These are phyloP conservation scores for Ophonus ardosiacus DNA, from an alignment of 2,888 invertebrate genomes.

Conservation along the genomic window DNA sequence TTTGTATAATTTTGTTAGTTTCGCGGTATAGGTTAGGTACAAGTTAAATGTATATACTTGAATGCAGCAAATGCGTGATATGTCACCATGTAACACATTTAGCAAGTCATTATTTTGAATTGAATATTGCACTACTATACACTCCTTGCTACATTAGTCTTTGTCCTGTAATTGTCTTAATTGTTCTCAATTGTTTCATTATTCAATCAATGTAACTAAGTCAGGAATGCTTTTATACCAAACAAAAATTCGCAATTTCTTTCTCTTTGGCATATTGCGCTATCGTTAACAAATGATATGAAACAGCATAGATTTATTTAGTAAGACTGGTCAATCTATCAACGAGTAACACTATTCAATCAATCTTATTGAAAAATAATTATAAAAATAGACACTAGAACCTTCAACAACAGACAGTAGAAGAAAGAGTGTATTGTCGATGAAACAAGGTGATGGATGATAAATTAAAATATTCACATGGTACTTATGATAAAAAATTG, in stretches of 20 bases:
- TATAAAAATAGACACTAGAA: too few species aligned
- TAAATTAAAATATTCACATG: too few species aligned
- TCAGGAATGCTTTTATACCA: conserved; percentile 37
- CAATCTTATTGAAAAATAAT: neutral
- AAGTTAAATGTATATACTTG: neutral
- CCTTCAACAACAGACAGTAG: too few species aligned
- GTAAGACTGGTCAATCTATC: neutral
- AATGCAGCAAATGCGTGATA: conserved; percentile 31
- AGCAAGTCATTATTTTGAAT: conserved; percentile 49
- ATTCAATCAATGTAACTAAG: conserved; percentile 25
- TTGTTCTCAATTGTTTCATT: conserved; percentile 47
- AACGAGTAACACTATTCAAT: neutral
- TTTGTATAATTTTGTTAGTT: neutral
- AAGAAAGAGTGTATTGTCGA: too few species aligned
- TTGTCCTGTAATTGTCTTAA: conserved; percentile 50
- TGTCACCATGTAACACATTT: conserved; percentile 14
- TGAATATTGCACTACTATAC: conserved; percentile 44
- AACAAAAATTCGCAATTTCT: conserved; percentile 9
- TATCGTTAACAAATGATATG: neutral
- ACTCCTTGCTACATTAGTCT: conserved; percentile 38
- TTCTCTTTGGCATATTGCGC: conserved; percentile 1
- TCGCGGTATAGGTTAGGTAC: neutral
- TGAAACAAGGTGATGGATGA: too few species aligned
- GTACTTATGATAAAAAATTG: too few species aligned
- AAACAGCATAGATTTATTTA: neutral